Base-by-base conservation (phyloP, 2,888 invertebrate genomes). In the Brassicogethes aeneus region DNA sequence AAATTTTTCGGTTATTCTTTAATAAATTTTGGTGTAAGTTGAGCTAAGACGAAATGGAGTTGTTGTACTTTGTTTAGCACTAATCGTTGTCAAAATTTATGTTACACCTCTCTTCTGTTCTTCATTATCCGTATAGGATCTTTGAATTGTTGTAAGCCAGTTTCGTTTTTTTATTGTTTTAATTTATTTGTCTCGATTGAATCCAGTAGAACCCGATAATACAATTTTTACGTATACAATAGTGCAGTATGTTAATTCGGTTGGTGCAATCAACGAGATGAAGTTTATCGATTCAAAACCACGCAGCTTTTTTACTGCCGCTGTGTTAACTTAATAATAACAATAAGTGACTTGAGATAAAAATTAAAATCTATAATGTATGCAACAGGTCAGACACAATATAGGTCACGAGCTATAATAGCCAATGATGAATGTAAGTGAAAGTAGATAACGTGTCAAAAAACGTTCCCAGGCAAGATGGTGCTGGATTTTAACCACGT, bases 1-100 rank as follows among this genome's bases (percentile, higher is more conserved):
- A 59, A 61, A 61, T 62, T 61, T 57, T 62, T 54, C 56, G 58
- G 55, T 59, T 57, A 60, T 60, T 62, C 50, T 53, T 61, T 52
- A 59, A 52, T 58, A 59, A 59, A 56, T 56, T 60, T 61, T 60
- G 61, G 59, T 60, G 62, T 62, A 62, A 62, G 62, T 62, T 55
- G 43, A 40, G 42, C 33, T 37, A 36, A 51, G 48, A 48, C 41
- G 42, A 29, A 45, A 44, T 48, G 33, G 40, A 45, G 14, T 32
- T 50, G 46, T 48, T 47, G 50, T 55, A 45, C 54, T 60, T 57
- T 57, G 55, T 58, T 56, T 60, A 60, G 62, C 62, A 62, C 60
- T 59, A 44, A 57, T 61, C 56, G 56, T 60, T 62, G 61, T 61
- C 55, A 56, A 43, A 48, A 48, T 45, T 39, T 52, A 46, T 48